Conservation (phyloP, 2,797 vertebrate species). For the Propithecus perrieri region DNA sequence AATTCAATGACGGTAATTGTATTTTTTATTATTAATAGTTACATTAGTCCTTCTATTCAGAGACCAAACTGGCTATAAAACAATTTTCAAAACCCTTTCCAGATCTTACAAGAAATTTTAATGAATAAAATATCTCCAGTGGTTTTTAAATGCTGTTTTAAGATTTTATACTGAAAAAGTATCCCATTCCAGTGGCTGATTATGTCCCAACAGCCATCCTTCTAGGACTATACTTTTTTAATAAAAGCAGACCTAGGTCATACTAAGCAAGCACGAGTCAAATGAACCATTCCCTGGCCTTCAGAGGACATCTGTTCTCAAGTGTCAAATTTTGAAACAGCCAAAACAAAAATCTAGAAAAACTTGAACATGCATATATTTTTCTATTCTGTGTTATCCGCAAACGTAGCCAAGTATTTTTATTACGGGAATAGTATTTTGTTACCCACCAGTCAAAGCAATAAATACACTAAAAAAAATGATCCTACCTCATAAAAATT, state of each 20-base stretch:
- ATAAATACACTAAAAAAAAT: neutral
- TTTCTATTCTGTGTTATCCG: slow-evolving; percentile 22
- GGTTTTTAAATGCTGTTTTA: slow-evolving; percentile 41
- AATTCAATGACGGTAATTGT: neutral
- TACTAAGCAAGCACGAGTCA: neutral
- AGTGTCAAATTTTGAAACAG: neutral
- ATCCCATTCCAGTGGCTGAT: neutral
- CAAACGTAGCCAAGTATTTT: neutral
- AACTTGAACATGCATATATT: neutral
- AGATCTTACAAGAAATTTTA: neutral
- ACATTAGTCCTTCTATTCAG: neutral
- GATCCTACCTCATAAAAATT: neutral
- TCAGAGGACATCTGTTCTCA: slow-evolving; percentile 32
- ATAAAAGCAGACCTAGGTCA: neutral
- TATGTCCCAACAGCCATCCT: neutral
- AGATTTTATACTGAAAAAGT: neutral
- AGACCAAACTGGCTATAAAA: slow-evolving; percentile 27
- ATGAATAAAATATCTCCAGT: neutral
- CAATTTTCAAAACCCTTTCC: neutral
- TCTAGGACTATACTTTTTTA: neutral
- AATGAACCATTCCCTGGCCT: neutral
- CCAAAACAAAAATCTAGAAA: slow-evolving; percentile 35
- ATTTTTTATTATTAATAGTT: neutral
- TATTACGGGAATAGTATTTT: neutral
- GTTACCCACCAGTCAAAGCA: neutral